Evolutionary conservation across 2,797 vertebrate genomes (phyloP), one percentile per base, ranked within the genome.

Genomic region (Melanogrammus aeglefinus): DNA sequence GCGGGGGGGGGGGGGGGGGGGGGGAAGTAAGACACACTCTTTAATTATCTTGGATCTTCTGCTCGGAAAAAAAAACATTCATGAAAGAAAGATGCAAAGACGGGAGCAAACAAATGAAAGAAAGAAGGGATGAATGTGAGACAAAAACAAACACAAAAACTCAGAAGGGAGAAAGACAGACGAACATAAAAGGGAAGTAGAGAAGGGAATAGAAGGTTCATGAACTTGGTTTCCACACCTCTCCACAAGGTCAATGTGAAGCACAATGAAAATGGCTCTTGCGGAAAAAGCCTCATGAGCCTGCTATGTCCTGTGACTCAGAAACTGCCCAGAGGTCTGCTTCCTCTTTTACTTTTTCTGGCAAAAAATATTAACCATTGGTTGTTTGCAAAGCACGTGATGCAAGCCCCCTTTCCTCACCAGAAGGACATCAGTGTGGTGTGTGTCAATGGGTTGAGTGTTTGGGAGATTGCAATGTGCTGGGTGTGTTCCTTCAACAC

Each of bases 181-280:
- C 16, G 5, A 57, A 57, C 16, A 57, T 21, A 57, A 57, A n/a
- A 57, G 51, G 77, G 80, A 83, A 72, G 57, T 24, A 72, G 51
- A 47, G 31, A 21, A 51, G 51, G 75, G 39, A 63, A 47, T 72
- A 69, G n/a, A 69, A 31, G 51, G 35, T 39, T 73, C 57, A 74
- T 63, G 63, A 69, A 69, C 63, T 73, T 35, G 77, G 72, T 21
- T 72, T 63, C 72, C 2, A 8, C 57, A 39, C 24, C 16, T 71
- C 41, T 83, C 78, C 74, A 73, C 21, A 80, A 80, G 82, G 79
- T 41, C 72, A 79, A 31, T 82, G 77, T 83, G 78, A 84, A 81
- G 83, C 78, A 86, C 44, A 77, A 76, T 70, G 79, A 83, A 75
- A 86, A 79, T 47, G 81, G 86, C 78, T 14, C 83, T 80, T 1